Percentiles rank a stretch among this genome's conserved stretches.
Conservation (phyloP, 2,113 vertebrate species). For the Plotosus lineatus region DNA sequence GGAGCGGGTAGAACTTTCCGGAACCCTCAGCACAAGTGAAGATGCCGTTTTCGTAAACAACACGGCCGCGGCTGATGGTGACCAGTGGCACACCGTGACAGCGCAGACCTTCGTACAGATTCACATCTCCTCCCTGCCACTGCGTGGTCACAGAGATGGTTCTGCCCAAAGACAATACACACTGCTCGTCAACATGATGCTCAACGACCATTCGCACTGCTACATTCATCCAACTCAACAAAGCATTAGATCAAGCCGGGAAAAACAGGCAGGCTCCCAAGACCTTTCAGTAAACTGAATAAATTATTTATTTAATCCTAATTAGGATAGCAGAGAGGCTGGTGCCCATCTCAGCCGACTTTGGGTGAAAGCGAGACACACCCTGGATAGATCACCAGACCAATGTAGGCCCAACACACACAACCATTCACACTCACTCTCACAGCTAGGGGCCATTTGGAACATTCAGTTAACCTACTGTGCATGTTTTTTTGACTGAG, state of each 20-base stretch:
- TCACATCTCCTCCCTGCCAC: constrained; percentile 90
- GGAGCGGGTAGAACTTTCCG: constrained; percentile 89
- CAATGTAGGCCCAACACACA: too few species aligned
- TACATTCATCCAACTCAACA: not conserved
- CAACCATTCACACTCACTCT: too few species aligned
- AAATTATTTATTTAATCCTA: too few species aligned
- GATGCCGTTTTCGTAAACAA: constrained; percentile 92
- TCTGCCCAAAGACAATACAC: constrained; percentile 66
- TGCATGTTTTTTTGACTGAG: too few species aligned
- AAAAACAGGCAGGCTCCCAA: not conserved
- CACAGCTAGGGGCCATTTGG: too few species aligned
- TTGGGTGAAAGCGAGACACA: too few species aligned
- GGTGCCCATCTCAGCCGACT: too few species aligned
- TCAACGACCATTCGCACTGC: not conserved
- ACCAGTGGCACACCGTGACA: constrained; percentile 92
- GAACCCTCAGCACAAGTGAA: constrained; percentile 96
- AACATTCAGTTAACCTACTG: too few species aligned
- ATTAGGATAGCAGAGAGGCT: too few species aligned
- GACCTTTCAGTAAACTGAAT: too few species aligned
- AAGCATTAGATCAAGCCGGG: not conserved
- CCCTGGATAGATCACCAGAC: too few species aligned
- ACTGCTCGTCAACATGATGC: not conserved
- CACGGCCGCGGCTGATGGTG: constrained; percentile 90
- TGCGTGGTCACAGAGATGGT: constrained; percentile 90
- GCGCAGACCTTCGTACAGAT: constrained; percentile 91